phyloP scores from a whole-genome alignment of 2,797 vertebrate genomes.

The Phalanger gymnotis region DNA sequence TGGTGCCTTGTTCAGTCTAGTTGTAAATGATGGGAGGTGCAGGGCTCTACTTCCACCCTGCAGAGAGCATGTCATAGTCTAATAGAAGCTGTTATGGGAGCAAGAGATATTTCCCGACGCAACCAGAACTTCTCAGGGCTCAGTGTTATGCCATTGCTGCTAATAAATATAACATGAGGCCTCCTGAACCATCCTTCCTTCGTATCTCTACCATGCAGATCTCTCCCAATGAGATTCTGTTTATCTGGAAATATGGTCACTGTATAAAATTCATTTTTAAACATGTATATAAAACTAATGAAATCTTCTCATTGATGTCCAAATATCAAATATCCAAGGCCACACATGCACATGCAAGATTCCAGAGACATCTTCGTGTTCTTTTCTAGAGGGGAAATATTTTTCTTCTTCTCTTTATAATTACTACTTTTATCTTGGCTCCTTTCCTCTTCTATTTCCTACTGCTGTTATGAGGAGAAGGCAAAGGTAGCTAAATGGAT shows the following conservation, averaged over 20 bases:
- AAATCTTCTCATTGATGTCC: not conserved
- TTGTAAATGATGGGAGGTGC: not conserved
- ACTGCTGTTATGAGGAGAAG: not conserved
- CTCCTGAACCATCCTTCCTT: not conserved
- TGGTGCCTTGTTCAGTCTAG: not conserved
- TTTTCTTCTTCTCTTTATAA: not conserved
- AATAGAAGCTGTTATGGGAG: not conserved
- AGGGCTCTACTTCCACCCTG: not conserved
- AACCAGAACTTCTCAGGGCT: constrained; percentile 31
- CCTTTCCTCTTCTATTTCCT: not conserved
- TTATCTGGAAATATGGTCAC: constrained; percentile 28
- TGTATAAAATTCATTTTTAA: constrained; percentile 27
- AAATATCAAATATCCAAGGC: not conserved
- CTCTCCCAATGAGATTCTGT: not conserved
- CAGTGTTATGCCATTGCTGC: not conserved
- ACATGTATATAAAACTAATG: not conserved
- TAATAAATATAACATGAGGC: constrained; percentile 22
- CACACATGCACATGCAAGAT: not conserved
- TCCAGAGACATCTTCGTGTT: not conserved
- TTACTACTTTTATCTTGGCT: not conserved
- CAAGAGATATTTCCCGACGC: not conserved
- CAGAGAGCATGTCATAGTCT: constrained; percentile 44
- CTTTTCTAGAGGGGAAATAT: not conserved
- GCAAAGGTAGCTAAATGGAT: not conserved
- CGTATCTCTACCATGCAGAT: not conserved